phyloP scores from a whole-genome alignment of 2,888 invertebrate genomes.

The Crematogaster levior region DNA sequence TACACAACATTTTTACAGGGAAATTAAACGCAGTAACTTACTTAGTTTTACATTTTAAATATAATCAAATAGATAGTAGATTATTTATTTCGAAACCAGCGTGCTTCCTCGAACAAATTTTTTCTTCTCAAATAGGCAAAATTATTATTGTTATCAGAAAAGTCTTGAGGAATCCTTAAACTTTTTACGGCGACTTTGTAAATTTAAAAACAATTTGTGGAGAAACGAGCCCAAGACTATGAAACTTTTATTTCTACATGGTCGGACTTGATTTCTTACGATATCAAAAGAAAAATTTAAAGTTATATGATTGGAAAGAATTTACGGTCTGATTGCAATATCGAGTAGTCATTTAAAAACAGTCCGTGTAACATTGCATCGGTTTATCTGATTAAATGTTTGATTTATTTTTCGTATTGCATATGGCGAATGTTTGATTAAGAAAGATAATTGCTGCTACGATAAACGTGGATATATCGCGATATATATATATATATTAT shows the following conservation, averaged over 20 bases:
- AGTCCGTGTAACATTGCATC: neutral
- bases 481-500: too few relatives aligned
- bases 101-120: neutral
- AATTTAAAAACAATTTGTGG: slow-evolving; percentile 46
- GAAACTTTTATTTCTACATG: slow-evolving; percentile 29
- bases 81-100: neutral
- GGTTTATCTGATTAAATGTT: slow-evolving; percentile 10
- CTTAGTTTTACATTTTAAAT: neutral
- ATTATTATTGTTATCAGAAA: slow-evolving; percentile 39
- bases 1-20: neutral
- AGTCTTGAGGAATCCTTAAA: slow-evolving; percentile 12
- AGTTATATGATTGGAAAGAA: slow-evolving; percentile 1
- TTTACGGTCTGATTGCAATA: slow-evolving; percentile 3
- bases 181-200: slow-evolving; percentile 2
- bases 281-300: slow-evolving; percentile 36
- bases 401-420: slow-evolving; percentile 15
- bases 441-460: slow-evolving; percentile 36
- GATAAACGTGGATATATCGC: slow-evolving; percentile 9
- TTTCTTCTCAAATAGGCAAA: neutral
- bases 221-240: slow-evolving; percentile 11
- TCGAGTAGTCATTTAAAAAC: neutral
- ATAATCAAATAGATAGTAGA: neutral
- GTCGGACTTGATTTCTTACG: neutral
- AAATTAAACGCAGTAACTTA: neutral
- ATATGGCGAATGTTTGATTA: slow-evolving; percentile 27